phyloP scores from a whole-genome alignment of 1,140 invertebrate species.

The Phocides pigmalion region DNA sequence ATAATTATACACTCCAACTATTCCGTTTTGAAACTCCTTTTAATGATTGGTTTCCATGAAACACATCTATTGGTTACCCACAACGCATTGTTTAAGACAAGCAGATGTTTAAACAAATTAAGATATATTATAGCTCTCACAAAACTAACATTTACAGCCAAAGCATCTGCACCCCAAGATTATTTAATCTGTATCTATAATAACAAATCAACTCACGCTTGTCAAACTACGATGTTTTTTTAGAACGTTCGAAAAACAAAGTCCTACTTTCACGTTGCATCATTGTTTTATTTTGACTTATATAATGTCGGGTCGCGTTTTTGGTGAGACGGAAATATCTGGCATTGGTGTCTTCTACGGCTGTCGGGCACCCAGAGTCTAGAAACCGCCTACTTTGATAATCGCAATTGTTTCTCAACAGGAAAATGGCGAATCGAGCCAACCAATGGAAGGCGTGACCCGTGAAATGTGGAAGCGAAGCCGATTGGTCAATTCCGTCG shows the following conservation, averaged over 20 bases:
- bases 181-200: not conserved
- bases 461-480: slow-evolving; percentile 31
- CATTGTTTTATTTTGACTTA: slow-evolving; percentile 31
- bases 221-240: slow-evolving; percentile 16
- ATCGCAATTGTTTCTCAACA: slow-evolving; percentile 71
- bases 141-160: not conserved
- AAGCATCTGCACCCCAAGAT: slow-evolving; percentile 4
- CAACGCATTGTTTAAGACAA: not conserved
- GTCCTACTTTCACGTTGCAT: slow-evolving; percentile 20
- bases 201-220: slow-evolving; percentile 16
- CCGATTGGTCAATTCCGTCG: slow-evolving; percentile 56
- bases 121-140: not conserved
- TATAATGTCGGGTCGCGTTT: slow-evolving; percentile 52
- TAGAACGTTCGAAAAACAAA: slow-evolving; percentile 14
- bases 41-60: no score
- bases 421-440: slow-evolving; percentile 75
- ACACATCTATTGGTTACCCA: no score
- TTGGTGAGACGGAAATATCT: slow-evolving; percentile 58
- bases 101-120: not conserved
- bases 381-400: slow-evolving; percentile 73
- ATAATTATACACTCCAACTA: no score
- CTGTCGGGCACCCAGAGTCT: slow-evolving; percentile 11
- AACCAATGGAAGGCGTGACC: slow-evolving; percentile 75
- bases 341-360: not conserved
- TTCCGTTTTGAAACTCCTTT: no score